These are phyloP conservation scores for Stenopsyche tienmushanensis DNA, from an alignment of 1,140 invertebrate species.

Conservation along the genomic window DNA sequence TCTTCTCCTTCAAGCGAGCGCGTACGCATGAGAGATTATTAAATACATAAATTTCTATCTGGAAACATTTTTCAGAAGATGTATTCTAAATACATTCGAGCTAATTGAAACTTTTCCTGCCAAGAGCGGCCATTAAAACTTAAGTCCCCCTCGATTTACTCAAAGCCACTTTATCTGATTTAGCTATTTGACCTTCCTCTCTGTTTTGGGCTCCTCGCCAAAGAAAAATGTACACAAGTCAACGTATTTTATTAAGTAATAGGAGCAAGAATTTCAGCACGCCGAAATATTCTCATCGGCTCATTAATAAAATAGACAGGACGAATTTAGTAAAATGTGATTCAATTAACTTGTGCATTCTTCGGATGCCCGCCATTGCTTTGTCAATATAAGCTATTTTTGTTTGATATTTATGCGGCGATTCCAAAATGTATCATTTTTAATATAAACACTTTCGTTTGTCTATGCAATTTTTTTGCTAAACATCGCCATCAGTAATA, in stretches of 20 bases:
- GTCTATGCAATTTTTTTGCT: neutral
- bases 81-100: too few species aligned
- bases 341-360: slow-evolving; percentile 16
- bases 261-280: slow-evolving; percentile 22
- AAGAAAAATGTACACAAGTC: slow-evolving; percentile 12
- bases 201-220: neutral
- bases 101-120: too few species aligned
- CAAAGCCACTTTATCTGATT: too few species aligned
- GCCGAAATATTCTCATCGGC: slow-evolving; percentile 26
- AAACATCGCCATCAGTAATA: neutral
- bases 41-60: too few species aligned
- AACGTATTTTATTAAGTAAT: slow-evolving; percentile 21
- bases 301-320: slow-evolving; percentile 23
- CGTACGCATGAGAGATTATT: too few species aligned
- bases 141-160: too few species aligned
- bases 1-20: too few species aligned
- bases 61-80: too few species aligned
- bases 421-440: too few species aligned
- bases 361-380: neutral
- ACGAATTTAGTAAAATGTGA: slow-evolving; percentile 11
- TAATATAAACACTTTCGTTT: neutral
- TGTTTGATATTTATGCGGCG: neutral
- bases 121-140: too few species aligned
- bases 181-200: slow-evolving; percentile 6
- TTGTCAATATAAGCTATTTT: neutral